Evolutionary conservation across 1,140 invertebrate genomes (phyloP), one percentile per base, ranked within the genome.

Genomic region (Drusus annulatus): DNA sequence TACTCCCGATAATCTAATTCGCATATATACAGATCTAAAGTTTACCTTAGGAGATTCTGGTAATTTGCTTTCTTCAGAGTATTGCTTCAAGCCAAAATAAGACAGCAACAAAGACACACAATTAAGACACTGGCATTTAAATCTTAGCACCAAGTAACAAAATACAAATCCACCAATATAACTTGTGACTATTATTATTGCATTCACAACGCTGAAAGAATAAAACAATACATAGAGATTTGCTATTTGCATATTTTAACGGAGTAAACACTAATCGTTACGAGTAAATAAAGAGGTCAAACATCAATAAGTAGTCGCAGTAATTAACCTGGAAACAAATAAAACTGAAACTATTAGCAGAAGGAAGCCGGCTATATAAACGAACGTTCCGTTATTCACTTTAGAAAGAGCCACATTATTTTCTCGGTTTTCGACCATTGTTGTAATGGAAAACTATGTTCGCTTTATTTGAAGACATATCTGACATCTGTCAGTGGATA

Each of bases 131-230:
- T 60, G 63, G 25, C 23, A 23, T 60, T 83, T 83, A 36, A 68
- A 83, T 74, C 81, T 83, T 31, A 83, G 74, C 51, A 80, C 80
- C 19, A 80, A 71, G 71, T 81, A 83, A 78, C 80, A 79, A 31
- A 83, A 58, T 4, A 81, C 16, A 52, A 81, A 51, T 73, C 82
- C 82, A 68, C 75, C 62, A 15, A 79, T 51, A 50, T 81, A 83
- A 78, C 82, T 81, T 17, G 63, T 73, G 6, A 81, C 8, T 52
- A 83, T 71, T 52, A 76, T 74, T 7, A 83, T 36, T 21, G 73
- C 80, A 73, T 79, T 79, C 71, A 65, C 19, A 71, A 71, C 4
- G 65, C 82, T 83, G 79, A 52, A 80, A 83, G 25, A 28, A 7
- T 45, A 75, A 60, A 75, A 71, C 25, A 75, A 58, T 19, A 25